Percentiles rank a stretch among this genome's conserved stretches.
phyloP scores from a whole-genome alignment of 2,797 vertebrate species.

The Lophius americanus region DNA sequence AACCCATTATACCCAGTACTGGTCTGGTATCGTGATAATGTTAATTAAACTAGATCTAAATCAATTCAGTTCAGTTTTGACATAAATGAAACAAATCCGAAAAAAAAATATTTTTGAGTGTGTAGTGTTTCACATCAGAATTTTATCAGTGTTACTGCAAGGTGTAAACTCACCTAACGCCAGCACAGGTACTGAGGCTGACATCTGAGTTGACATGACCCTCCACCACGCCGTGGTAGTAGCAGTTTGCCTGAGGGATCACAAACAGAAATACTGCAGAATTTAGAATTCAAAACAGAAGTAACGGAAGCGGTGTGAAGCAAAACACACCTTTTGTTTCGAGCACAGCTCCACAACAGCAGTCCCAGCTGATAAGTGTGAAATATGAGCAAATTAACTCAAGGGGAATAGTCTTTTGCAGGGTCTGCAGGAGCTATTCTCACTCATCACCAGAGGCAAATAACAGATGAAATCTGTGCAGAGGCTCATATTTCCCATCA shows the following conservation, averaged over 20 bases:
- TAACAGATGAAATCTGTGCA: conserved; percentile 23
- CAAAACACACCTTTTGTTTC: conserved; percentile 16
- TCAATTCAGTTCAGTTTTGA: no score
- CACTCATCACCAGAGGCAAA: conserved; percentile 39
- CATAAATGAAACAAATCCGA: background rate
- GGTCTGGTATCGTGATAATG: no score
- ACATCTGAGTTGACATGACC: conserved; percentile 75
- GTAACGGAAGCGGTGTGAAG: background rate
- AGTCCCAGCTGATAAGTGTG: conserved; percentile 35
- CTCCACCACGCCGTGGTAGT: conserved; percentile 84
- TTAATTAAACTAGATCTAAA: no score
- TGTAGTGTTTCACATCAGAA: background rate
- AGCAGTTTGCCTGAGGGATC: conserved; percentile 80
- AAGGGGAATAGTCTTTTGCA: conserved; percentile 19
- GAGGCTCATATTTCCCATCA: conserved; percentile 35
- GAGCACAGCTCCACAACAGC: conserved; percentile 27
- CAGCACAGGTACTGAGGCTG: conserved; percentile 81
- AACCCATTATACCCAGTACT: no score
- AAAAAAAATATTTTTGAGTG: no score
- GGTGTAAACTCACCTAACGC: conserved; percentile 76
- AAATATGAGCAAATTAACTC: conserved; percentile 47
- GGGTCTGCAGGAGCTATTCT: conserved; percentile 32
- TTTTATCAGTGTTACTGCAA: conserved; percentile 4
- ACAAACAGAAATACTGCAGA: conserved; percentile 15
- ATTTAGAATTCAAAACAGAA: conserved; percentile 21